Evolutionary conservation across 1,140 invertebrate species (phyloP).

Genomic region (Antheraea mylitta): DNA sequence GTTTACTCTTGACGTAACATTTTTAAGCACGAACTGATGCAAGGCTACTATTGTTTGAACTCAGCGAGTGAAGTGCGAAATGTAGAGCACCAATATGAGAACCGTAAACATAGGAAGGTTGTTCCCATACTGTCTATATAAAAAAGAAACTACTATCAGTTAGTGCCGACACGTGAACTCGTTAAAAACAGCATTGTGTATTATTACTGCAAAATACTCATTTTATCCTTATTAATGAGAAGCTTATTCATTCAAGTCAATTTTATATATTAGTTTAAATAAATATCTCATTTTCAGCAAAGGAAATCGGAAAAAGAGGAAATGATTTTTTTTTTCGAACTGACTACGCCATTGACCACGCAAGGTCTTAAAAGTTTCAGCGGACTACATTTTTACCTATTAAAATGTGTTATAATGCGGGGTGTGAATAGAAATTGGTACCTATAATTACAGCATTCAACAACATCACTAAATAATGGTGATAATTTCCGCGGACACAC

Average conservation of each 20-base stretch:
- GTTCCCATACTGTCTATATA: conserved; percentile 3
- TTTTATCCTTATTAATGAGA: no score
- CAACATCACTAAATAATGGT: not conserved
- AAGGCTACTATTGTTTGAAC: conserved; percentile 32
- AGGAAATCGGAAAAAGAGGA: no score
- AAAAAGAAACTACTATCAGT: conserved; percentile 22
- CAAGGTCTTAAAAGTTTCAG: no score
- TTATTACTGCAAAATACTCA: not conserved
- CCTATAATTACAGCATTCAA: not conserved
- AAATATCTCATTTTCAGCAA: no score
- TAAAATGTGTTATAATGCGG: not conserved
- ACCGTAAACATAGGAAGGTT: conserved; percentile 29
- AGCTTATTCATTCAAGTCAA: no score
- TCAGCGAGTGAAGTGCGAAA: conserved; percentile 25
- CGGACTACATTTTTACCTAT: no score
- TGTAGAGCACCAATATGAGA: conserved; percentile 31
- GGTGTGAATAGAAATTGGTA: not conserved
- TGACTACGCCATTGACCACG: no score
- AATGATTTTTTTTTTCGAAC: no score
- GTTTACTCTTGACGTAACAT: conserved; percentile 24
- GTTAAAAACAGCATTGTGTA: not conserved
- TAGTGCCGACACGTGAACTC: conserved; percentile 1
- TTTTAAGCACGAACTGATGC: conserved; percentile 26
- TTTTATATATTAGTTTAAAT: no score
- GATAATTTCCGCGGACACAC: not conserved